Conservation (phyloP, 1,140 invertebrate genomes). For the Drosophila kanapiae region DNA sequence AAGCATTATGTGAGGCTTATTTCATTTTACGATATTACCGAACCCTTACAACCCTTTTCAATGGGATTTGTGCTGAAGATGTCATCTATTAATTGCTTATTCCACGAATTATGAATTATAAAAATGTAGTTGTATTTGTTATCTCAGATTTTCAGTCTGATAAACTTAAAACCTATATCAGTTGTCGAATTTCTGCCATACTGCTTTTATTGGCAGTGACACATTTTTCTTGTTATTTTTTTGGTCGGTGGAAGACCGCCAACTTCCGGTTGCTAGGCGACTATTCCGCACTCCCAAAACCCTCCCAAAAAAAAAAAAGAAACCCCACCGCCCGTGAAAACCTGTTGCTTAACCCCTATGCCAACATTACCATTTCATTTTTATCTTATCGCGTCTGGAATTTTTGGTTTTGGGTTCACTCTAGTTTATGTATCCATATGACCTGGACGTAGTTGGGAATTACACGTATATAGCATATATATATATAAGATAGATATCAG, state of each 20-base stretch:
- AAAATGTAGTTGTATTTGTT: not conserved
- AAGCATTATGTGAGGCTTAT: too few species aligned
- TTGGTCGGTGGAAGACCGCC: constrained; percentile 5
- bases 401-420: constrained; percentile 18
- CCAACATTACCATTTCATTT: constrained; percentile 45
- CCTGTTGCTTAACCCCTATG: constrained; percentile 34
- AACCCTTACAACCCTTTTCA: not conserved
- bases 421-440: constrained; percentile 21
- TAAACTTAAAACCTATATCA: too few species aligned
- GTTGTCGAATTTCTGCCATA: not conserved
- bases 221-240: not conserved
- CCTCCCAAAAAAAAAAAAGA: not conserved
- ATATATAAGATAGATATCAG: constrained; percentile 12
- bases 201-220: constrained; percentile 6
- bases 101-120: not conserved
- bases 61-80: not conserved
- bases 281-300: constrained; percentile 2
- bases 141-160: not conserved
- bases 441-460: not conserved
- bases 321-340: not conserved
- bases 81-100: not conserved
- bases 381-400: constrained; percentile 67
- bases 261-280: constrained; percentile 53
- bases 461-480: constrained; percentile 1
- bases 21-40: not conserved